Percentiles rank a stretch among this genome's conserved stretches.
Evolutionary conservation across 2,888 invertebrate genomes (phyloP).

Genomic region (Sphaerophoria taeniata): DNA sequence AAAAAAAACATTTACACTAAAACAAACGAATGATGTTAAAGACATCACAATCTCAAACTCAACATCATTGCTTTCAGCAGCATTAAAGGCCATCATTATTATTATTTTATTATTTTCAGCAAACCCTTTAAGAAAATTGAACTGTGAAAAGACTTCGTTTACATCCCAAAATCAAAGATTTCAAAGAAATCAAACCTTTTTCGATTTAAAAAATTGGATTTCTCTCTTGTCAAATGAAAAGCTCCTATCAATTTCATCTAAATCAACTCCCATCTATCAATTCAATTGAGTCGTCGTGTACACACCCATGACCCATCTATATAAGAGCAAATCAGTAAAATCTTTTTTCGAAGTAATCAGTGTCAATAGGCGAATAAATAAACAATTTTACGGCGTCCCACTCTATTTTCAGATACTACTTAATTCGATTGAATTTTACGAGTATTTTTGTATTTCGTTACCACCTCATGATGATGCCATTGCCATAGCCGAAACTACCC

Average conservation of each 20-base stretch:
- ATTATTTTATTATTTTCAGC: too few relatives aligned
- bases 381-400: constrained; percentile 36
- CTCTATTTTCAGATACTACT: constrained; percentile 42
- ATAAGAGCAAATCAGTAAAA: constrained; percentile 54
- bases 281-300: too few relatives aligned
- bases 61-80: too few relatives aligned
- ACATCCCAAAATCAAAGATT: background rate
- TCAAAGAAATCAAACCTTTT: background rate
- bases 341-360: constrained; percentile 60
- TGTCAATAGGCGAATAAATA: constrained; percentile 67
- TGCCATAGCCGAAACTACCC: constrained; percentile 66
- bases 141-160: background rate
- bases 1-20: too few relatives aligned
- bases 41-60: too few relatives aligned
- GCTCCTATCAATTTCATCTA: constrained; percentile 48
- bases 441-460: constrained; percentile 47
- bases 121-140: too few relatives aligned
- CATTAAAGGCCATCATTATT: too few relatives aligned
- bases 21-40: too few relatives aligned
- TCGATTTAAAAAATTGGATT: constrained; percentile 32
- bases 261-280: constrained; percentile 55
- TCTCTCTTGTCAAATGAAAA: background rate
- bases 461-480: constrained; percentile 58
- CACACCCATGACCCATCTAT: constrained; percentile 29
- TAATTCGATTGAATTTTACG: constrained; percentile 73